Base-by-base conservation (phyloP, 1,140 invertebrate genomes). In the Drosophila prosaltans region DNA sequence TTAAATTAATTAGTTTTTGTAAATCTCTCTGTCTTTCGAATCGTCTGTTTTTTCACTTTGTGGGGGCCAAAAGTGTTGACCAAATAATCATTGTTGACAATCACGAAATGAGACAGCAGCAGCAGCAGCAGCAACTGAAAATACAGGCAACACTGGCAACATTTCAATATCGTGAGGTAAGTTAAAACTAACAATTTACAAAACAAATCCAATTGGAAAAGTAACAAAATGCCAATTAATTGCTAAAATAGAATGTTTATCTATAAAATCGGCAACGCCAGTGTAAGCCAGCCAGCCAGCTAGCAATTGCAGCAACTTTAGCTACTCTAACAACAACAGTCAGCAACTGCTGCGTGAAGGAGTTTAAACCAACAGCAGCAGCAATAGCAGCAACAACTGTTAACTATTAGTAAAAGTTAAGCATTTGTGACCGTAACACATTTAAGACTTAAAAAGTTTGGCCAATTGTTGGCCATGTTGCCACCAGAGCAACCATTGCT, bases 231-330 rank as follows among this genome's bases (percentile, higher is more conserved):
- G 84, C 84, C 80, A 88, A 88, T 88, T 88, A 88, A 88, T 88
- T 88, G 84, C 84, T 85, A 88, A 59, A 88, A 88, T 88, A 89
- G 84, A 88, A 89, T 89, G 84, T 88, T 88, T 88, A 88, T 88
- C 84, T 88, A 89, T 89, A 65, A 89, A 88, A 88, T 88, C 84
- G 54, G 70, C 75, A 57, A 62, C 75, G 45, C 45, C 45, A 51
- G 32, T 36, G 32, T 36, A 36, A 78, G 62, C 41, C 48, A 69
- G 30, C 48, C 58, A 16, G 16, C 28, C 28, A 30, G 28, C 28
- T 30, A 72, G 36, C 73, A 75, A 55, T 64, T 67, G 55, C 57
- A 71, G 21, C 57, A 71, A n/a, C 72, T 36, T 36, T 4, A 72
- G 2, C 57, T 54, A 61, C 72, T 36, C 32, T 36, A 36, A 36